Evolutionary conservation across 1,140 invertebrate genomes (phyloP), one percentile per base, ranked within the genome.

Genomic region (Goniozus legneri): DNA sequence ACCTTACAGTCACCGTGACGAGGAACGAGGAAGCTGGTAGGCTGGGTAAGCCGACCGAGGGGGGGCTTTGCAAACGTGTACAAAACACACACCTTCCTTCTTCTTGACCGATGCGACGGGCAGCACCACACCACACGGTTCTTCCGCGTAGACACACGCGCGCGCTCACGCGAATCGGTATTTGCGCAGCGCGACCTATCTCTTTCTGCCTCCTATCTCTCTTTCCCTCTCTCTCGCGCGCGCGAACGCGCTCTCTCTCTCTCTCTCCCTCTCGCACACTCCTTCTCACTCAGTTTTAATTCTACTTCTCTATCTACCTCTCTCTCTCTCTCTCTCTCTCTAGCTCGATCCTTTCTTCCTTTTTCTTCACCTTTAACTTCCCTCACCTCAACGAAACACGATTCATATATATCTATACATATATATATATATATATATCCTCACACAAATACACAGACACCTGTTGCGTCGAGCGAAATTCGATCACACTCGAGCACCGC

Each of bases 391-490:
- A 13, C 15, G n/a, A 33, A n/a, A 33, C n/a, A 13, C 31, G n/a
- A 13, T 33, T 13, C 15, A 33, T 14, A 13, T 33, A 13, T 6
- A 13, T 33, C n/a, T 14, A 33, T 33, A 14, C n/a, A 13, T 33
- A 13, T 33, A 33, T 14, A 33, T 13, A 13, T n/a, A 33, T 3
- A n/a, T 33, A 12, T 33, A 13, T 33, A 33, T 13, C 15, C n/a
- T 41, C 22, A 15, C 39, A 41, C 21, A 30, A 41, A 27, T 41
- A 41, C 8, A 33, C 8, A 33, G n/a, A 33, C 15, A 33, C 15
- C 31, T 7, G 15, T 14, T 33, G n/a, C 3, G n/a, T 14, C n/a
- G 31, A 33, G n/a, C 10, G n/a, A 33, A 33, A 13, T 33, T 33
- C 15, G 31, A 13, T 14, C n/a, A 33, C 12, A n/a, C 6, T 8